Conservation (phyloP, 2,888 invertebrate species). For the Agrochola lychnidis region DNA sequence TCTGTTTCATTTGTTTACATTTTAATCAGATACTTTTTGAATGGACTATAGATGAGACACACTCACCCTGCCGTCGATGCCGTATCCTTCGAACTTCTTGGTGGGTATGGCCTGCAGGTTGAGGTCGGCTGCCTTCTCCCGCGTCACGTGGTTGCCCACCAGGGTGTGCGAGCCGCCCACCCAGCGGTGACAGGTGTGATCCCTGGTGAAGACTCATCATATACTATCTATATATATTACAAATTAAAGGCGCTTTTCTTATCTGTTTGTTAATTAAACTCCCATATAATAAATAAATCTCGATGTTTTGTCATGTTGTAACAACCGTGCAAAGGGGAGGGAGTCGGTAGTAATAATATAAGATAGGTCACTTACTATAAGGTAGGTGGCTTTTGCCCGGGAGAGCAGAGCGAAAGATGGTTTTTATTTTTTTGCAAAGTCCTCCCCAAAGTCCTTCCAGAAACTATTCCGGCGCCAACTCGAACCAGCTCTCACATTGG, state of each 20-base stretch:
- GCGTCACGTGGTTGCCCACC: constrained; percentile 59
- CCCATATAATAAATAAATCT: neutral
- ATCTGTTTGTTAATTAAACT: neutral
- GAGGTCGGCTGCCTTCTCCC: constrained; percentile 59
- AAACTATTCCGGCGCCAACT: too few species aligned
- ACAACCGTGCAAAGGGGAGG: neutral
- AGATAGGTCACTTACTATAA: too few species aligned
- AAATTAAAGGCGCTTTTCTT: neutral
- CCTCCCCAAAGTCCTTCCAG: too few species aligned
- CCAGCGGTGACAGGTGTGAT: constrained; percentile 64
- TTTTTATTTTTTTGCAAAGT: too few species aligned
- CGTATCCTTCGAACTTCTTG: constrained; percentile 72
- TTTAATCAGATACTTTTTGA: neutral
- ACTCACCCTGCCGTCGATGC: constrained; percentile 80
- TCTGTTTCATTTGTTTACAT: neutral
- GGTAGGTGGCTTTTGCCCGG: neutral
- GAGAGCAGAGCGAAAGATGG: neutral
- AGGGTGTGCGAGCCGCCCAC: constrained; percentile 66
- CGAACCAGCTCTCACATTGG: too few species aligned
- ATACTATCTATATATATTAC: neutral
- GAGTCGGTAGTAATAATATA: too few species aligned
- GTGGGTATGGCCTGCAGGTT: constrained; percentile 46
- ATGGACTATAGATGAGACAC: neutral
- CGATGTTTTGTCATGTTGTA: neutral
- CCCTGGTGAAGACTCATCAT: constrained; percentile 31